Evolutionary conservation across 2,113 vertebrate species (phyloP).

Genomic region (Takifugu flavidus): DNA sequence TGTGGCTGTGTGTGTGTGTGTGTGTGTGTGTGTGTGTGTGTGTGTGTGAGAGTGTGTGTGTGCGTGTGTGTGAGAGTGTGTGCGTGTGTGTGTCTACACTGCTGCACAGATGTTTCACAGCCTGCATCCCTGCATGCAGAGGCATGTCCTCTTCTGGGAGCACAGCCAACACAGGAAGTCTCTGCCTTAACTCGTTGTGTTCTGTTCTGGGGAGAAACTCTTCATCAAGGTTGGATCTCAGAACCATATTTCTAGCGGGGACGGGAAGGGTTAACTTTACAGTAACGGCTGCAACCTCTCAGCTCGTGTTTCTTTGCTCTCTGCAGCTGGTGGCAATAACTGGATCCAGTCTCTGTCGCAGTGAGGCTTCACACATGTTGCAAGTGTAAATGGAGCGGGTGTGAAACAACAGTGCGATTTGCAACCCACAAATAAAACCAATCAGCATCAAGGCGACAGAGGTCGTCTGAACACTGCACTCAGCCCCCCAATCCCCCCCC

Average conservation of each 20-base stretch:
- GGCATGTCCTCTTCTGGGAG: conserved; percentile 83
- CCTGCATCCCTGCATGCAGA: conserved; percentile 82
- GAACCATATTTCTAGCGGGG: conserved; percentile 9
- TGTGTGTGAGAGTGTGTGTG: neutral
- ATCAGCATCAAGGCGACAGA: no score
- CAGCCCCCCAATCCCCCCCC: no score
- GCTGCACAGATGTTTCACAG: conserved; percentile 84
- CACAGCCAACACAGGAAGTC: conserved; percentile 78
- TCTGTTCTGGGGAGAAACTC: conserved; percentile 2
- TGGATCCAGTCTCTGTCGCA: conserved; percentile 1
- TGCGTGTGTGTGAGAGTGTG: conserved; percentile 27
- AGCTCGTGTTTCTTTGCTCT: conserved; percentile 23
- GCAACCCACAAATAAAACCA: no score
- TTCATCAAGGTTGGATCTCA: conserved; percentile 2
- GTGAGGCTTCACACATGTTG: neutral
- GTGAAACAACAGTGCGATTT: no score
- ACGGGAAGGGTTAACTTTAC: conserved; percentile 37
- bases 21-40: conserved; percentile 43
- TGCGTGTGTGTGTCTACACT: conserved; percentile 70
- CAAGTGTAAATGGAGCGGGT: no score
- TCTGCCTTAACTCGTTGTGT: conserved; percentile 77
- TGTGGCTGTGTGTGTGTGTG: conserved; percentile 54
- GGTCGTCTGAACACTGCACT: no score
- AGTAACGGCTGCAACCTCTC: conserved; percentile 9
- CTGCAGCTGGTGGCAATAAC: conserved; percentile 20